These are phyloP conservation scores for Helleia helle DNA, from an alignment of 2,888 invertebrate genomes.

Conservation along the genomic window DNA sequence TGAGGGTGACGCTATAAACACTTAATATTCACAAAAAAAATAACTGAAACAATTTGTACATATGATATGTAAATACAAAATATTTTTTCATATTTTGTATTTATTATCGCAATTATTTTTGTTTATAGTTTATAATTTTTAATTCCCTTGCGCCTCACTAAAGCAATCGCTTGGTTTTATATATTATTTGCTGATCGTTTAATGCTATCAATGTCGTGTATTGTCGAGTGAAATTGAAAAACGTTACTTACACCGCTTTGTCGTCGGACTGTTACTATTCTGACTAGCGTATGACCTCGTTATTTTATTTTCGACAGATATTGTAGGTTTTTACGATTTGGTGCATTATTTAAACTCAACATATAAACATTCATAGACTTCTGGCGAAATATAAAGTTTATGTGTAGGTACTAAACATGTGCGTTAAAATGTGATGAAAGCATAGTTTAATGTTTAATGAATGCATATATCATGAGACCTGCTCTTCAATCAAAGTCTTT, in stretches of 20 bases:
- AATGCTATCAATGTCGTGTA: constrained; percentile 7
- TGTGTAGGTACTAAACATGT: no score
- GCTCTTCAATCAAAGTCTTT: no score
- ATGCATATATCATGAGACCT: no score
- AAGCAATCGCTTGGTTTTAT: constrained; percentile 12
- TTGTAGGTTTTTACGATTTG: constrained; percentile 1
- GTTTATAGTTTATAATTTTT: no score
- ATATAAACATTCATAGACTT: constrained; percentile 7
- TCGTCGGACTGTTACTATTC: not conserved
- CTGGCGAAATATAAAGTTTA: not conserved
- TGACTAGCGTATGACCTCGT: not conserved
- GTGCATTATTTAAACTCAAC: not conserved
- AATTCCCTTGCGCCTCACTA: constrained; percentile 14
- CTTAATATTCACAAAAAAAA: not conserved
- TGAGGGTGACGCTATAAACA: constrained; percentile 52
- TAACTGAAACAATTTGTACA: not conserved
- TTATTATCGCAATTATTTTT: not conserved
- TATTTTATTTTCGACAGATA: constrained; percentile 9
- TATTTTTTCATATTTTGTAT: not conserved
- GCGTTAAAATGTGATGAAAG: no score
- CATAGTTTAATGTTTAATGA: no score
- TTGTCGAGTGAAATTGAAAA: constrained; percentile 3
- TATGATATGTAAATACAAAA: not conserved
- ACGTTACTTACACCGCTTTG: constrained; percentile 6
- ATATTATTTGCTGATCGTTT: not conserved